Evolutionary conservation across 2,113 vertebrate species (phyloP).

Genomic region (Euleptes europaea): DNA sequence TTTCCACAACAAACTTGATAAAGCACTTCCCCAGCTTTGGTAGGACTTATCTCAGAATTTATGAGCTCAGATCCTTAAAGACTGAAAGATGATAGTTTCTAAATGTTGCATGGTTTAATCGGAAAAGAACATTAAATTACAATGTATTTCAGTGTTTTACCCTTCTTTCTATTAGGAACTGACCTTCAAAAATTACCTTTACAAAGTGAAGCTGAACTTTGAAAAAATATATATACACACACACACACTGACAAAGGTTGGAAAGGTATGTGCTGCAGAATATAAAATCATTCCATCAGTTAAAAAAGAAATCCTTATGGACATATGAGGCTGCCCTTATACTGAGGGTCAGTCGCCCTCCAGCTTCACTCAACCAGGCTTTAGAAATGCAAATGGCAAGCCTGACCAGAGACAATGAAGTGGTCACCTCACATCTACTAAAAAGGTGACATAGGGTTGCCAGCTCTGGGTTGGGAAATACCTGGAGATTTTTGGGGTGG

Average conservation of each 20-base stretch:
- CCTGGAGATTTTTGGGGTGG: too few species aligned
- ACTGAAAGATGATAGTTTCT: constrained; percentile 47
- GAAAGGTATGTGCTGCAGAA: constrained; percentile 17
- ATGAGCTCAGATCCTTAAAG: constrained; percentile 44
- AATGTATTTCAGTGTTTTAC: constrained; percentile 45
- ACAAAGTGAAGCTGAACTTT: constrained; percentile 34
- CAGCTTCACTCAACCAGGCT: too few species aligned
- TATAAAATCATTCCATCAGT: constrained; percentile 43
- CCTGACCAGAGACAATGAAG: too few species aligned
- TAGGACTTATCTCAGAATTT: constrained; percentile 48
- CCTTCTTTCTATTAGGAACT: constrained; percentile 16
- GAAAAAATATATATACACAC: constrained; percentile 11
- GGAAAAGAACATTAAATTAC: constrained; percentile 46
- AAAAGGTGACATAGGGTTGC: too few species aligned
- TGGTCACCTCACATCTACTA: too few species aligned
- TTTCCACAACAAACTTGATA: constrained; percentile 39
- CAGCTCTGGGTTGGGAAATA: too few species aligned
- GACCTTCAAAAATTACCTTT: constrained; percentile 56
- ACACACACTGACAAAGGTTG: constrained; percentile 32
- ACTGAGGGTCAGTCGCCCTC: too few species aligned
- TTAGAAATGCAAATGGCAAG: too few species aligned
- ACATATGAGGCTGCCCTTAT: too few species aligned
- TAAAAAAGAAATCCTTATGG: not conserved
- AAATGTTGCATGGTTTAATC: constrained; percentile 41
- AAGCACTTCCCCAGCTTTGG: not conserved